Evolutionary conservation across 2,113 vertebrate species (phyloP).

Genomic region (Chloropsis hardwickii): DNA sequence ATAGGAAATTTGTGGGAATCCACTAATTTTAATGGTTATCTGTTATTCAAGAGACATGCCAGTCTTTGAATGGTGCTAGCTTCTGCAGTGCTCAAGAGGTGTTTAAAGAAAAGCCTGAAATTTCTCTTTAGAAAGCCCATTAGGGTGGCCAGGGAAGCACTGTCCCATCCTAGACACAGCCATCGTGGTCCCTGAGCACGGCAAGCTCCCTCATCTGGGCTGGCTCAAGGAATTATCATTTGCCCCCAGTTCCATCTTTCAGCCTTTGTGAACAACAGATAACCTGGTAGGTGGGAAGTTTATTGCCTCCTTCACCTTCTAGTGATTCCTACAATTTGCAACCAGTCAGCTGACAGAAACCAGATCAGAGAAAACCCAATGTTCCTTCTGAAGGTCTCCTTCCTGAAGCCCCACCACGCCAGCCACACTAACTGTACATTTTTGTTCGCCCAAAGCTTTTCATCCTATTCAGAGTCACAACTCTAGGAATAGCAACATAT

Average conservation of each 20-base stretch:
- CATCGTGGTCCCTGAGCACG: fast-evolving
- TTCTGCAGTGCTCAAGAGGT: background rate
- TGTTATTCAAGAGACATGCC: background rate
- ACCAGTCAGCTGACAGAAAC: background rate
- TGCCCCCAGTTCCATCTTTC: background rate
- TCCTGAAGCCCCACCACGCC: background rate
- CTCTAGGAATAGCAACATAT: background rate
- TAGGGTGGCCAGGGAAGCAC: background rate
- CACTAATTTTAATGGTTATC: background rate
- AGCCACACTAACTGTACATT: background rate
- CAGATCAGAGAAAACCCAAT: background rate
- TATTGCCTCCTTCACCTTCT: background rate
- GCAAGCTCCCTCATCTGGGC: fast-evolving
- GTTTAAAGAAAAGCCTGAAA: background rate
- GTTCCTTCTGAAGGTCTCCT: background rate
- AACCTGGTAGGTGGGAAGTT: background rate
- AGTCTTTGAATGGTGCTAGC: background rate
- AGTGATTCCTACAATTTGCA: fast-evolving
- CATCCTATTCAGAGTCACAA: background rate
- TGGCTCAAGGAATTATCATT: background rate
- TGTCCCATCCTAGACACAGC: no score
- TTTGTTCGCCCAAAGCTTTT: background rate
- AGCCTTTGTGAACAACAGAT: background rate
- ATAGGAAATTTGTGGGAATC: background rate
- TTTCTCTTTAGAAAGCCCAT: background rate